These are phyloP conservation scores for Rotaria socialis DNA, from an alignment of 2,888 invertebrate species.

Conservation along the genomic window DNA sequence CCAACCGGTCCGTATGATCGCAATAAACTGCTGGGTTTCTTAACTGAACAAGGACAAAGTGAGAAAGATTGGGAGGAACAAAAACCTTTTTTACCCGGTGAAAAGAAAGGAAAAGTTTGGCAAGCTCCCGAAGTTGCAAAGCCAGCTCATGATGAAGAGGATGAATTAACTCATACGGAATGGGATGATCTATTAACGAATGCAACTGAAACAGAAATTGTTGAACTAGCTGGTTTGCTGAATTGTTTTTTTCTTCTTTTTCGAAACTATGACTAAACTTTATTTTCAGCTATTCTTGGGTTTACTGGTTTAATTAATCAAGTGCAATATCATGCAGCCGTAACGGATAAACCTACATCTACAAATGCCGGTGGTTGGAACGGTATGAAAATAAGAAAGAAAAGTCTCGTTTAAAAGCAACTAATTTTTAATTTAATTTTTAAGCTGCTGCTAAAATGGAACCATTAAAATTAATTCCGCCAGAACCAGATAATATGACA, in stretches of 20 bases:
- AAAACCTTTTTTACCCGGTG: constrained; percentile 24
- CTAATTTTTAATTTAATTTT: neutral
- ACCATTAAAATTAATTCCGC: constrained; percentile 80
- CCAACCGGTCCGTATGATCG: constrained; percentile 92
- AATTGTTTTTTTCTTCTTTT: neutral
- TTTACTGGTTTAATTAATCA: constrained; percentile 99
- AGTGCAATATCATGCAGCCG: constrained; percentile 94
- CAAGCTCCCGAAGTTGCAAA: constrained; percentile 61
- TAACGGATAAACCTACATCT: constrained; percentile 48
- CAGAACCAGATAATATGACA: constrained; percentile 91
- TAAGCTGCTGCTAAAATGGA: constrained; percentile 83
- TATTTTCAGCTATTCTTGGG: constrained; percentile 75
- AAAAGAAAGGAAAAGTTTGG: constrained; percentile 49
- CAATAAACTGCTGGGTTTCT: constrained; percentile 63
- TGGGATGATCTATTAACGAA: constrained; percentile 79
- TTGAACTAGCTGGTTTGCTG: constrained; percentile 76
- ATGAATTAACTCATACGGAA: constrained; percentile 69
- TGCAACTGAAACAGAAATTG: constrained; percentile 90
- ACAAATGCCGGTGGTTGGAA: constrained; percentile 53
- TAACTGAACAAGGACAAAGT: constrained; percentile 90
- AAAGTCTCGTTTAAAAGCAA: neutral
- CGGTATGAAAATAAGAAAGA: neutral
- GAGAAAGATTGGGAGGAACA: constrained; percentile 75
- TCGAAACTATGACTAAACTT: no score
- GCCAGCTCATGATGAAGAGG: constrained; percentile 71